Conservation (phyloP, 2,113 vertebrate species). For the Panthera uncia region DNA sequence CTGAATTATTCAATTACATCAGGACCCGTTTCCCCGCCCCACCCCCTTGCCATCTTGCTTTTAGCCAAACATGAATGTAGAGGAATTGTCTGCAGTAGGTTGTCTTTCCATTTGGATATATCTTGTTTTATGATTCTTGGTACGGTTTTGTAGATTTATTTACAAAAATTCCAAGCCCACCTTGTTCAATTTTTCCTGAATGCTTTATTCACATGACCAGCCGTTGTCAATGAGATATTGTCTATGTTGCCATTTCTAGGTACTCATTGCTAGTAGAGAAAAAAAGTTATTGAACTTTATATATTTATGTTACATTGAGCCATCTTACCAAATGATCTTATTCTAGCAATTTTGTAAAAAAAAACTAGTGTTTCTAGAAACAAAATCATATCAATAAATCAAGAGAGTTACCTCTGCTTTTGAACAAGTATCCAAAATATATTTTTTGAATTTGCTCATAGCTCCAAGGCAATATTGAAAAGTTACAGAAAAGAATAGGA, state of each 20-base stretch:
- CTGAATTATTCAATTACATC: neutral
- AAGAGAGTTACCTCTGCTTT: neutral
- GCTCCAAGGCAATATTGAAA: neutral
- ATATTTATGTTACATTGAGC: neutral
- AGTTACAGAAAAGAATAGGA: neutral
- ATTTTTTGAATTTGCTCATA: constrained; percentile 7
- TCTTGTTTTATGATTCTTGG: neutral
- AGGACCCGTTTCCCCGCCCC: neutral
- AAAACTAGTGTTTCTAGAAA: neutral
- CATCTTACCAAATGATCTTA: neutral
- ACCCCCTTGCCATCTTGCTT: neutral
- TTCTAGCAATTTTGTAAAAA: neutral
- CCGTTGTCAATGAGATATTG: neutral
- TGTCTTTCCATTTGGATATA: neutral
- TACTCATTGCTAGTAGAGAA: neutral
- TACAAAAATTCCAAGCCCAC: neutral
- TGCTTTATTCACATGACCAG: neutral
- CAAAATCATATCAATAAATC: neutral
- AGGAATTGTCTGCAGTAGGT: neutral
- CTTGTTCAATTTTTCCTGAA: constrained; percentile 17
- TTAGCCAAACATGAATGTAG: neutral
- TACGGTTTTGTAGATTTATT: neutral
- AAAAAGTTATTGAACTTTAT: neutral
- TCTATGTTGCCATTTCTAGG: neutral
- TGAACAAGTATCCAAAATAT: neutral